A percentile compares a stretch with the other conserved stretches of the same genome.
Conservation (phyloP, 2,113 vertebrate species). For the Pan troglodytes region NHGRI_mPanTro3-v2.1_pri NC_086016.1:50537501-50538000, state of each 20-base stretch:
- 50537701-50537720: conserved; percentile 68
- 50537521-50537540: fast-evolving
- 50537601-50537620: not conserved
- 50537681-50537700: conserved; percentile 40
- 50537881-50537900: conserved; percentile 78
- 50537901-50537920: conserved; percentile 67
- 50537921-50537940: conserved; percentile 77
- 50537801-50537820: conserved; percentile 77
- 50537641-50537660: fast-evolving
- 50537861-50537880: conserved; percentile 90
- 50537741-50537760: conserved; percentile 90
- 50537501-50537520: not conserved
- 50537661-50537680: not conserved
- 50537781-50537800: conserved; percentile 88
- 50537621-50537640: fast-evolving
- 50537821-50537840: conserved; percentile 84
- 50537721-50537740: conserved; percentile 87
- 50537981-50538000: conserved; percentile 31
- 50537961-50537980: conserved; percentile 81
- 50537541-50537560: fast-evolving
- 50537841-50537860: conserved; percentile 90
- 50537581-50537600: not conserved
- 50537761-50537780: conserved; percentile 90
- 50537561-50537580: not conserved
- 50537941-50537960: conserved; percentile 81